Conservation (phyloP, 2,113 vertebrate species). For the Columba livia region DNA sequence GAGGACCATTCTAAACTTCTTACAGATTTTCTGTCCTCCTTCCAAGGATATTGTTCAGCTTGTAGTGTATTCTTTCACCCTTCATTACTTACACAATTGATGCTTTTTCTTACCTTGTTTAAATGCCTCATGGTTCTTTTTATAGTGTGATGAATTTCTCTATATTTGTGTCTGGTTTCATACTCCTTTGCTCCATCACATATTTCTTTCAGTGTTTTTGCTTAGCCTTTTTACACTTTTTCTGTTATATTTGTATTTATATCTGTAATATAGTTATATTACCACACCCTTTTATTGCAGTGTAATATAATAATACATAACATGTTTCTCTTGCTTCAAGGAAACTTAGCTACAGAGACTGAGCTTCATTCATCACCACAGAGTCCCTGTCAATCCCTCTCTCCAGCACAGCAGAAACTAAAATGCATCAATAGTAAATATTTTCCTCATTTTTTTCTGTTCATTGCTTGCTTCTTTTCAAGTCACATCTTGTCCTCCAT, state of each 20-base stretch:
- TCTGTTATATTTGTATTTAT: slow-evolving; percentile 43
- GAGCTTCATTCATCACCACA: background rate
- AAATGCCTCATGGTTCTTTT: slow-evolving; percentile 43
- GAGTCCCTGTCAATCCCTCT: background rate
- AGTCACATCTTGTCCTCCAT: background rate
- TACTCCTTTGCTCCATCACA: slow-evolving; percentile 14
- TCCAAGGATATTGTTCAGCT: background rate
- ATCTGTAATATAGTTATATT: slow-evolving; percentile 41
- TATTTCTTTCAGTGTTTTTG: slow-evolving; percentile 29
- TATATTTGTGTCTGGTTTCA: slow-evolving; percentile 36
- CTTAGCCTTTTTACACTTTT: slow-evolving; percentile 16
- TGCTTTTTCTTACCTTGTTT: slow-evolving; percentile 29
- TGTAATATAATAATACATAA: slow-evolving; percentile 8
- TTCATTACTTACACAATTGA: slow-evolving; percentile 23
- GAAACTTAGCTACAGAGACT: background rate
- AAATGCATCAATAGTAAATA: background rate
- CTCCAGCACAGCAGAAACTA: background rate
- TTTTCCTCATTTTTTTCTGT: background rate
- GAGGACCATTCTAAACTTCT: background rate
- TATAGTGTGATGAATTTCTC: slow-evolving; percentile 40
- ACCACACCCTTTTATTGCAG: slow-evolving; percentile 34
- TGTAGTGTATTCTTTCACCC: slow-evolving; percentile 6
- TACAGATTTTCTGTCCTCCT: slow-evolving; percentile 9
- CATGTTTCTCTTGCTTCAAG: background rate
- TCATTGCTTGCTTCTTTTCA: background rate